Evolutionary conservation across 2,113 vertebrate genomes (phyloP).

Genomic region (Poeciliopsis occidentalis): DNA sequence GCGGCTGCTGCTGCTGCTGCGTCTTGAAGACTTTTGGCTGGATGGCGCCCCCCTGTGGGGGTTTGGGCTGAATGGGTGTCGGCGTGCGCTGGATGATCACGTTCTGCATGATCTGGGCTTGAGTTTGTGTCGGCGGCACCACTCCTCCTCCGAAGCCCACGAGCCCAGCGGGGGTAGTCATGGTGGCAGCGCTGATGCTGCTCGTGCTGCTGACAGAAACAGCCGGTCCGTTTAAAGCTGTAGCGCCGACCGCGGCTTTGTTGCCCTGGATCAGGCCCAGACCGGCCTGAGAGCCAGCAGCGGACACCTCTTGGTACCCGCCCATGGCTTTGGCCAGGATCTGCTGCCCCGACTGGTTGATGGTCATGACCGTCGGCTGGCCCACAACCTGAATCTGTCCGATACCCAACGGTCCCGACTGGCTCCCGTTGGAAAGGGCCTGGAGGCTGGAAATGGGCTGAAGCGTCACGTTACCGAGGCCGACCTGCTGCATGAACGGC

Average conservation of each 20-base stretch:
- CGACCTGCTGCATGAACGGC: conserved; percentile 92
- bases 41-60: conserved; percentile 84
- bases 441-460: conserved; percentile 92
- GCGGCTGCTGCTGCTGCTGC: conserved; percentile 27
- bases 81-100: conserved; percentile 94
- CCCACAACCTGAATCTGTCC: conserved; percentile 95
- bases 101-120: conserved; percentile 89
- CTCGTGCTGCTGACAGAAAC: conserved; percentile 76
- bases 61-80: conserved; percentile 96
- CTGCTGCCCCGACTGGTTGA: conserved; percentile 89
- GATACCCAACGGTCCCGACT: conserved; percentile 87
- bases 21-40: conserved; percentile 89
- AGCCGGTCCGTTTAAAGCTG: conserved; percentile 84
- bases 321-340: conserved; percentile 90
- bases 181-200: conserved; percentile 70
- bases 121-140: conserved; percentile 69
- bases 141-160: conserved; percentile 79
- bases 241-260: conserved; percentile 82
- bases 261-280: conserved; percentile 89
- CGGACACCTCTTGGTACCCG: conserved; percentile 85
- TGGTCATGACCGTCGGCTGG: conserved; percentile 94
- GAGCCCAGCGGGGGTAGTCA: conserved; percentile 74
- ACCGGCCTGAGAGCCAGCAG: conserved; percentile 78
- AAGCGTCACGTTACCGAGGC: conserved; percentile 93
- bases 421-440: conserved; percentile 89